Evolutionary conservation across 2,888 invertebrate genomes (phyloP), one percentile per base, ranked within the genome.

Genomic region (Drosophila sordidapex): DNA sequence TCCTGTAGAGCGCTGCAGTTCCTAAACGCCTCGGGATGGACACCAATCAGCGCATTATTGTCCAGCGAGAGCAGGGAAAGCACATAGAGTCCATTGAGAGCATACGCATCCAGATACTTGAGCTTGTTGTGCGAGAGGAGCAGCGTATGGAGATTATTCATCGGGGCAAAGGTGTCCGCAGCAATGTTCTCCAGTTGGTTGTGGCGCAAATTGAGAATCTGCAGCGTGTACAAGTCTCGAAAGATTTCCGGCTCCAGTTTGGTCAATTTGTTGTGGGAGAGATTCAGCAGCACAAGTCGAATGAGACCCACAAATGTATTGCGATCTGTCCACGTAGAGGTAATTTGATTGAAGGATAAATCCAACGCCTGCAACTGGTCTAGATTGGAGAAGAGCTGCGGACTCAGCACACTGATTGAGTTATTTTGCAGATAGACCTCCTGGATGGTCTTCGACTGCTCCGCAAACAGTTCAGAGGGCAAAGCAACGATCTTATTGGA

Each of bases 341-440:
- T 96, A 71, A 98, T 94, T 92, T 96, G 96, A 94, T 98, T 98
- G 91, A 95, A 95, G 49, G 97, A 97, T 91, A 98, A 93, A 93
- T 98, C 98, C 79, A 98, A 93, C 2, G 96, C 96, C 83, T 96
- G 94, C 81, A 98, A 94, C 91, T 96, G 97, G 86, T 96, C 96
- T 82, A 98, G 94, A 92, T 97, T 96, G n/a, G 96, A 95, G 91
- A 98, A 97, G 63, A 98, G 94, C 81, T 96, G 96, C 1, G 97
- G 97, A 80, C 97, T 96, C 80, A 98, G 94, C 52, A 96, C 96
- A 92, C 96, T 96, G 86, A 98, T 96, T 29, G 97, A 97, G 94
- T 98, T 98, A 93, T 98, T 98, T 93, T 97, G 97, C 91, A 98
- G 94, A 93, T 97, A 96, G 90, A 98, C 96, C 94, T 98, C 98